Conservation (phyloP, 2,113 vertebrate species). For the Phainopepla nitens region DNA sequence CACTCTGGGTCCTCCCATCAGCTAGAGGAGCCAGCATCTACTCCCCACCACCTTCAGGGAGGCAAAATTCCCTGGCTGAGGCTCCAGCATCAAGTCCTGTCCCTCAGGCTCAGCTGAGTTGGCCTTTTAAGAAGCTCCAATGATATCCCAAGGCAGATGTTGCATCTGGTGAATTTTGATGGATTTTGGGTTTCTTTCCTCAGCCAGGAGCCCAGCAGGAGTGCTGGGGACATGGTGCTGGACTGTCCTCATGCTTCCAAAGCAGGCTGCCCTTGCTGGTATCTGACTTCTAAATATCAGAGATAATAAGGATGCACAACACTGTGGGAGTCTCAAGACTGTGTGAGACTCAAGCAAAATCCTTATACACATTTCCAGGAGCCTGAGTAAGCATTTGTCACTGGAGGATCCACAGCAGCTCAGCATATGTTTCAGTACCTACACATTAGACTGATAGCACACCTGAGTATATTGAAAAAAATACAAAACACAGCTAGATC, state of each 20-base stretch:
- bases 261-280: neutral
- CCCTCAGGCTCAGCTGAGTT: neutral
- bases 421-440: neutral
- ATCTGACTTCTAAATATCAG: neutral
- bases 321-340: neutral
- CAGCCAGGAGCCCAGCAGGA: neutral
- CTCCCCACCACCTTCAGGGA: neutral
- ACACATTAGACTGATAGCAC: neutral
- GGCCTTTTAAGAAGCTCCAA: neutral
- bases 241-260: neutral
- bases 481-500: neutral
- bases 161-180: neutral
- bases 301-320: neutral
- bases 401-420: neutral
- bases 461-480: neutral
- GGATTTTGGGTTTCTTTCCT: neutral
- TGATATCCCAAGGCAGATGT: neutral
- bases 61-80: neutral
- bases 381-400: neutral
- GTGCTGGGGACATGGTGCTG: neutral
- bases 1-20: neutral
- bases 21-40: neutral
- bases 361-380: neutral
- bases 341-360: neutral
- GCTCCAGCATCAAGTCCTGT: neutral